These are phyloP conservation scores for Sicus ferrugineus DNA, from an alignment of 2,888 invertebrate species.

Conservation along the genomic window DNA sequence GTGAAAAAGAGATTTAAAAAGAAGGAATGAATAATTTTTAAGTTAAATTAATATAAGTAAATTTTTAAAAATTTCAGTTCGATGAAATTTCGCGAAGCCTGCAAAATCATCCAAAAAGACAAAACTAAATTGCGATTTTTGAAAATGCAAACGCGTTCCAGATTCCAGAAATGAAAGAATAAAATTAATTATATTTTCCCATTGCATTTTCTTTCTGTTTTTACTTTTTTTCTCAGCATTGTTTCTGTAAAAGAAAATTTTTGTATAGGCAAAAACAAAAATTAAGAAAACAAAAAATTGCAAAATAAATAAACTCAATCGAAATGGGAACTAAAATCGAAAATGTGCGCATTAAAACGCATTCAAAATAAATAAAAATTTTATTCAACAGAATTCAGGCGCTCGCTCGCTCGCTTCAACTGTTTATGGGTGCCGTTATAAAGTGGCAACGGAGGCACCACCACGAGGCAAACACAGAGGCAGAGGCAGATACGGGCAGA, in stretches of 20 bases:
- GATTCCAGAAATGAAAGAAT: too few relatives aligned
- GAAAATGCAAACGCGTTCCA: too few relatives aligned
- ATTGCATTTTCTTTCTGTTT: too few relatives aligned
- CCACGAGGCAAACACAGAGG: neutral
- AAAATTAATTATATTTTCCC: too few relatives aligned
- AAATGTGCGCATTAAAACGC: neutral
- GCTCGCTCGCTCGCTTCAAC: too few relatives aligned
- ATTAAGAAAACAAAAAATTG: neutral
- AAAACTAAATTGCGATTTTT: too few relatives aligned
- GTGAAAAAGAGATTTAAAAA: neutral
- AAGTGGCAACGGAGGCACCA: neutral
- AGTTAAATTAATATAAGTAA: neutral
- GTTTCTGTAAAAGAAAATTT: too few relatives aligned
- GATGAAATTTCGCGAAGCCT: too few relatives aligned
- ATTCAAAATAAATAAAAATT: neutral
- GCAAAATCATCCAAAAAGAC: too few relatives aligned
- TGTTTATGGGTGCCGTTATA: too few relatives aligned
- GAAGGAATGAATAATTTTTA: neutral
- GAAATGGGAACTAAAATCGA: neutral
- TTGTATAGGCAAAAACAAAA: neutral
- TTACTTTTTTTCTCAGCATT: too few relatives aligned
- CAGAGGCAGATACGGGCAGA: neutral
- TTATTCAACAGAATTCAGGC: neutral
- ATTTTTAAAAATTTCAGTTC: neutral
- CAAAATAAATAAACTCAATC: conserved; percentile 1